Percentiles rank a stretch among this genome's conserved stretches.
Conservation (phyloP, 2,113 vertebrate genomes). For the Panurus biarmicus region DNA sequence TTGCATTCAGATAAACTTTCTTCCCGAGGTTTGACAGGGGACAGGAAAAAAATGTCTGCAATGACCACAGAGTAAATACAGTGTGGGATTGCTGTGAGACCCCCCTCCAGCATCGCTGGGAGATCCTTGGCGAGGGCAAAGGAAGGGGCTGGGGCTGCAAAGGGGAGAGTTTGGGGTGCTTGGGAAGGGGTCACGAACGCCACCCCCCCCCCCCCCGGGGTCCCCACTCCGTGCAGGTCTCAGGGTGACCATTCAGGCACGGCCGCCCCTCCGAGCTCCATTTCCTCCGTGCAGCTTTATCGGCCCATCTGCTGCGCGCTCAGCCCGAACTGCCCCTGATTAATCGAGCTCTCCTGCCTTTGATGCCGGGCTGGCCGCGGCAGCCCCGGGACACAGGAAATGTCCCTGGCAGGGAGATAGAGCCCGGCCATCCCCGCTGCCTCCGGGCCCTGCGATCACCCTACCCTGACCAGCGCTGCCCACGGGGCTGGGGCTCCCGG, state of each 20-base stretch:
- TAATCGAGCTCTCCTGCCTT: constrained; percentile 77
- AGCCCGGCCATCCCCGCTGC: constrained; percentile 42
- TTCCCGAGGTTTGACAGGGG: background rate
- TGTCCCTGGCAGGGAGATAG: constrained; percentile 63
- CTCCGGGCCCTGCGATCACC: constrained; percentile 59
- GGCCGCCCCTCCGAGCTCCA: constrained; percentile 75
- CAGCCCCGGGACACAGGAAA: constrained; percentile 72
- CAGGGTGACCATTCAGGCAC: constrained; percentile 65
- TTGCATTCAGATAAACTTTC: constrained; percentile 65
- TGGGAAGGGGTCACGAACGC: background rate
- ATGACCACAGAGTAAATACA: constrained; percentile 23
- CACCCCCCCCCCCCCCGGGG: background rate
- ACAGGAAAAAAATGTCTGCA: constrained; percentile 46
- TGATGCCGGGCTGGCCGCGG: constrained; percentile 71
- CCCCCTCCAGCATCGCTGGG: background rate
- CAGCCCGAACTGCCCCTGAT: constrained; percentile 81
- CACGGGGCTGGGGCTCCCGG: background rate
- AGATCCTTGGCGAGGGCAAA: rapidly evolving
- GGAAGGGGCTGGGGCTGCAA: background rate
- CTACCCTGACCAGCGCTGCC: constrained; percentile 67
- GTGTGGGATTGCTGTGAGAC: background rate
- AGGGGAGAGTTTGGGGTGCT: background rate
- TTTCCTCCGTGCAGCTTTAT: constrained; percentile 81
- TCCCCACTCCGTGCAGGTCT: constrained; percentile 11
- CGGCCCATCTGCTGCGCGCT: constrained; percentile 84